A percentile compares a stretch with the other conserved stretches of the same genome.
These are phyloP conservation scores for Coptotermes formosanus DNA, from an alignment of 1,140 invertebrate species.

Conservation along the genomic window DNA sequence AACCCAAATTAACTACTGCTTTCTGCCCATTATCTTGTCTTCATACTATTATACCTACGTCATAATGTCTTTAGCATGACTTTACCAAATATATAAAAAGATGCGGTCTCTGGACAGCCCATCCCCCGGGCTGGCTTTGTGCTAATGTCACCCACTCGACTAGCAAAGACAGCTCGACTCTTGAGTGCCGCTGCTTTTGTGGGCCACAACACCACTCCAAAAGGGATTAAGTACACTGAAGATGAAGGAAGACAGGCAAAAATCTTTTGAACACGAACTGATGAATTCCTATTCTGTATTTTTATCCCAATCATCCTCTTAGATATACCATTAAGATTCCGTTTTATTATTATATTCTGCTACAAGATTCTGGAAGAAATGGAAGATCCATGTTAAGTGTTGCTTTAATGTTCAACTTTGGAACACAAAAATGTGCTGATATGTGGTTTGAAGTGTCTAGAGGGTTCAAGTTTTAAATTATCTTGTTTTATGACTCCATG, in stretches of 20 bases:
- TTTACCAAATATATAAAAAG: conserved; percentile 9
- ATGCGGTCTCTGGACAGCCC: neutral
- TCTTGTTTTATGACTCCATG: too few species aligned
- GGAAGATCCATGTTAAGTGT: too few species aligned
- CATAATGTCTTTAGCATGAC: conserved; percentile 16
- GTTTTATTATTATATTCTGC: neutral
- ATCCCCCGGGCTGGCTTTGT: neutral
- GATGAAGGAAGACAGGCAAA: neutral
- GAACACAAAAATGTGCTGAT: too few species aligned
- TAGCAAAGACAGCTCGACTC: neutral
- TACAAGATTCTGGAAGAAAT: neutral
- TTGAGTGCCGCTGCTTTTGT: neutral
- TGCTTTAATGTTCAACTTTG: too few species aligned
- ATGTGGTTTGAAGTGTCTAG: too few species aligned
- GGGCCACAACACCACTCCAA: neutral
- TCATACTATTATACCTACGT: conserved; percentile 1
- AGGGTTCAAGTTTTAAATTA: too few species aligned
- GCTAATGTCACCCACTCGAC: neutral
- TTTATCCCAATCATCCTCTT: too few species aligned
- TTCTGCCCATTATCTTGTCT: neutral
- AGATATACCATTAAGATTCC: neutral
- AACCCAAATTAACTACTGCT: neutral
- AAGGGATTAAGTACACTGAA: neutral
- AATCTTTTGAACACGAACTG: neutral
- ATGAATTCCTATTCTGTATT: neutral